These are phyloP conservation scores for Listronotus bonariensis DNA, from an alignment of 1,140 invertebrate species.

Conservation along the genomic window DNA sequence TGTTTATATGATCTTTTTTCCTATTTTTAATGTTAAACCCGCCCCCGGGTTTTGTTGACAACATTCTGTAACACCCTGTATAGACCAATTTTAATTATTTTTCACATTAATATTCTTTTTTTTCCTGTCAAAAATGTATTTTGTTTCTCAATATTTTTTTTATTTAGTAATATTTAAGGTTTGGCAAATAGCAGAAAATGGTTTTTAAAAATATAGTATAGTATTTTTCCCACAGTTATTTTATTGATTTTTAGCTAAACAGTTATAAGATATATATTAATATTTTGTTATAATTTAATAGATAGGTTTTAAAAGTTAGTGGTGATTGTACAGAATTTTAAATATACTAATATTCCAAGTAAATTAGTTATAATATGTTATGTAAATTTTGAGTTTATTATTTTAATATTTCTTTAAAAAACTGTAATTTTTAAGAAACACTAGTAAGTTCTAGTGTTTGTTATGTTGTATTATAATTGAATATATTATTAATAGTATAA, in stretches of 20 bases:
- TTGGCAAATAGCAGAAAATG: too few relatives aligned
- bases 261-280: slow-evolving; percentile 3
- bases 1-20: too few relatives aligned
- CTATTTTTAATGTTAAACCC: too few relatives aligned
- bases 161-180: too few relatives aligned
- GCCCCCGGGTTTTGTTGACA: too few relatives aligned
- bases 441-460: slow-evolving; percentile 13
- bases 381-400: slow-evolving; percentile 35
- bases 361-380: slow-evolving; percentile 30
- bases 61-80: too few relatives aligned
- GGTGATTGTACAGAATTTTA: slow-evolving; percentile 38
- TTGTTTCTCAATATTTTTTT: too few relatives aligned
- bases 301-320: slow-evolving; percentile 33
- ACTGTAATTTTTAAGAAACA: slow-evolving; percentile 24
- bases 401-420: slow-evolving; percentile 33
- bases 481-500: slow-evolving; percentile 29
- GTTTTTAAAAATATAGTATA: too few relatives aligned
- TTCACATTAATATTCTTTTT: too few relatives aligned
- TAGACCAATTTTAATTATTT: too few relatives aligned
- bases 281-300: slow-evolving; percentile 28
- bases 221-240: slow-evolving; percentile 7
- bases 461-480: slow-evolving; percentile 36
- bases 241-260: slow-evolving; percentile 4
- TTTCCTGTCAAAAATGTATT: too few relatives aligned
- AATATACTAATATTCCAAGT: slow-evolving; percentile 37